A percentile compares a stretch with the other conserved stretches of the same genome.
These are phyloP conservation scores for Microplitis manilae DNA, from an alignment of 2,888 invertebrate genomes.

Conservation along the genomic window DNA sequence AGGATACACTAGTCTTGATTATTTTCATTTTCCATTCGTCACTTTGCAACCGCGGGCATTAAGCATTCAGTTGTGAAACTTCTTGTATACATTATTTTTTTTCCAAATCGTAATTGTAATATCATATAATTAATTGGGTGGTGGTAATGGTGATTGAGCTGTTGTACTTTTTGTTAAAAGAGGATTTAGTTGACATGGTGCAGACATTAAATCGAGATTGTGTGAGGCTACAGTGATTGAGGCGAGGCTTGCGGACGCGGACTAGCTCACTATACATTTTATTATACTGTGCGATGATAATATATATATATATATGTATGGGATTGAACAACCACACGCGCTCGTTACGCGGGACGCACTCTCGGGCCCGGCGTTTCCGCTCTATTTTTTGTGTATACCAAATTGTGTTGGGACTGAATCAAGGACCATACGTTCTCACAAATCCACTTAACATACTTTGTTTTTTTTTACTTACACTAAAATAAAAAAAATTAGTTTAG, in stretches of 20 bases:
- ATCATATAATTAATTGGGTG: background rate
- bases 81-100: background rate
- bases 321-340: slow-evolving; percentile 44
- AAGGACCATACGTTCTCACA: slow-evolving; percentile 2
- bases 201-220: background rate
- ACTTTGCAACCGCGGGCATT: background rate
- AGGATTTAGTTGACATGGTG: too few species aligned
- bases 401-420: slow-evolving; percentile 49
- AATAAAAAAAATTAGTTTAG: background rate
- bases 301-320: slow-evolving; percentile 5
- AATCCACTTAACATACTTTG: background rate
- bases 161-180: too few species aligned
- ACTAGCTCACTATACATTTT: slow-evolving; percentile 5
- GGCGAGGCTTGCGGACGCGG: slow-evolving; percentile 54
- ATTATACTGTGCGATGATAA: slow-evolving; percentile 4
- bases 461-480: background rate
- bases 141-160: too few species aligned
- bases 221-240: slow-evolving; percentile 52
- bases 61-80: background rate
- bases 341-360: slow-evolving; percentile 58
- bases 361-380: slow-evolving; percentile 64
- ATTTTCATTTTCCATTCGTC: background rate
- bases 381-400: slow-evolving; percentile 62
- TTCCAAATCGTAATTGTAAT: background rate
- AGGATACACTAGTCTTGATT: background rate